Conservation (phyloP, 2,888 invertebrate genomes). For the Agapetus fuscipes region DNA sequence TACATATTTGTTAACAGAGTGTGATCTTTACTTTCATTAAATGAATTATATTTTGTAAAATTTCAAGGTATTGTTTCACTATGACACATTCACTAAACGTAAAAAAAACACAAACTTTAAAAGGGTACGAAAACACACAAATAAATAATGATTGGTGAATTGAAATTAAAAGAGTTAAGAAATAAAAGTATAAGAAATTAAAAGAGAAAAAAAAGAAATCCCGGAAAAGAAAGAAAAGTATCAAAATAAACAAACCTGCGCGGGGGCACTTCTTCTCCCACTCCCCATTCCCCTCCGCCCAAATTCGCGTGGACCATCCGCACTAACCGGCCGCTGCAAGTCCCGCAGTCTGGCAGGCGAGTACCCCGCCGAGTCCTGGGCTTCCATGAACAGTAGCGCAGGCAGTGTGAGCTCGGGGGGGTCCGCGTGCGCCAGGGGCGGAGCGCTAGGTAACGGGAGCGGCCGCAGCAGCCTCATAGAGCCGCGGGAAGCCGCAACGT, state of each 20-base stretch:
- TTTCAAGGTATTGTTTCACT: no score
- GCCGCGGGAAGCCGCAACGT: conserved; percentile 4
- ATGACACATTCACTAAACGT: no score
- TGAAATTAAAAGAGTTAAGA: no score
- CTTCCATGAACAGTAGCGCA: conserved; percentile 18
- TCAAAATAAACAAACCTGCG: conserved; percentile 9
- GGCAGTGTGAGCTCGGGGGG: conserved; percentile 16
- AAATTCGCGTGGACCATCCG: conserved; percentile 10
- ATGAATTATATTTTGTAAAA: no score
- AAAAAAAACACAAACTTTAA: no score
- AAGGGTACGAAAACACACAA: no score
- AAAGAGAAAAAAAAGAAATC: no score
- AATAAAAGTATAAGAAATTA: no score
- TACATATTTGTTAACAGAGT: no score
- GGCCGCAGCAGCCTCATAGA: conserved; percentile 18
- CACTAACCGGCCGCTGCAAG: conserved; percentile 4
- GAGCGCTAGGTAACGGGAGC: conserved; percentile 12
- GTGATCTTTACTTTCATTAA: no score
- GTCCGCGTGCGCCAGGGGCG: conserved; percentile 8
- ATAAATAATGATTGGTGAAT: no score
- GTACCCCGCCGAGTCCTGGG: conserved; percentile 7
- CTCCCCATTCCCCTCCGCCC: conserved; percentile 8
- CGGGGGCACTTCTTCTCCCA: conserved; percentile 3
- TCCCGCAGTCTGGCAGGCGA: conserved; percentile 4
- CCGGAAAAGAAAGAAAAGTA: no score